Base-by-base conservation (phyloP, 2,888 invertebrate species). In the Antitype chi region DNA sequence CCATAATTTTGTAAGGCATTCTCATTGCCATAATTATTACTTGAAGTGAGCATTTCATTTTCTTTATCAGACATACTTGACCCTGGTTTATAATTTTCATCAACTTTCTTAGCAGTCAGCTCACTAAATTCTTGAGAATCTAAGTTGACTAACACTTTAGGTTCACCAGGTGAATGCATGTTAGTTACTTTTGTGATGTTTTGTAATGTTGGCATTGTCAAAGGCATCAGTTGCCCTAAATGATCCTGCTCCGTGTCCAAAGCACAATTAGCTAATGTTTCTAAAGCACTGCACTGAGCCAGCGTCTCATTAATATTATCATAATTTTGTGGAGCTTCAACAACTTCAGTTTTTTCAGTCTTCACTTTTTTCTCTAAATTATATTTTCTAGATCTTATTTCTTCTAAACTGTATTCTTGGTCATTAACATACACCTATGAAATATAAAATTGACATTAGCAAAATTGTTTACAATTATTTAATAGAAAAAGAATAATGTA, bases 361-460 rank as follows among this genome's bases (percentile, higher is more conserved):
- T 94, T 94, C 70, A 74, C 80, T 90, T 91, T 92, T 87, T 87
- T 94, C 89, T 93, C 91, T 90, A 96, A 89, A 89, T 92, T 94
- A 92, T 97, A 98, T 91, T 97, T 96, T 87, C 96, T 95, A 79
- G 98, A 97, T 89, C 97, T 96, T 85, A 98, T 96, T 96, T 98
- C 98, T 95, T 98, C 98, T 95, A 98, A 97, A 91, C 98, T 98
- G 93, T 97, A 97, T 95, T 98, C 98, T 84, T 97, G 97, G 83
- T 97, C 97, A 87, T 94, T 93, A 81, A 95, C 93, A 91, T 97
- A 97, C 64, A 97, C 97, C 97, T 97, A 85, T 60, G 25, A 17
- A 72, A 57, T 6, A 75, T 20, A 7, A 59, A 15, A 70, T 62
- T n/a, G 20, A 49, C 11, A 78, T 70, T 49, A 49, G 20, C 13